Evolutionary conservation across 2,888 invertebrate genomes (phyloP).

Genomic region (Lithophane semibrunnea): DNA sequence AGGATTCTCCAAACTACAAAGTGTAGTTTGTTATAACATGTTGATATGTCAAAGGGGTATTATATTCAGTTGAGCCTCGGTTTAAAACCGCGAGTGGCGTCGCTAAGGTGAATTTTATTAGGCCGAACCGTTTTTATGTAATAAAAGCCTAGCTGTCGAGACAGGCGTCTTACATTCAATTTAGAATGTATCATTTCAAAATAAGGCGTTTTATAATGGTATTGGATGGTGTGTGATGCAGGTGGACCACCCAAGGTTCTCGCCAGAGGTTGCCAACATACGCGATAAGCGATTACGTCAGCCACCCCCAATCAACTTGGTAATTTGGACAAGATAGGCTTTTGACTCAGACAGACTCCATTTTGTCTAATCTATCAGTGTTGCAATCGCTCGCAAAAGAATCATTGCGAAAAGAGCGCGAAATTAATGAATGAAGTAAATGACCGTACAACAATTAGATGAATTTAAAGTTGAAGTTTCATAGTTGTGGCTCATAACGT

Average conservation of each 20-base stretch:
- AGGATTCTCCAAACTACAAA: conserved; percentile 9
- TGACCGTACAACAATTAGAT: conserved; percentile 41
- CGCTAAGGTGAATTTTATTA: conserved; percentile 52
- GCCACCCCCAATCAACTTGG: conserved; percentile 42
- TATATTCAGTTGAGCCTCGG: conserved; percentile 27
- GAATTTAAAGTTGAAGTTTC: conserved; percentile 48
- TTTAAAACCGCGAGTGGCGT: conserved; percentile 10
- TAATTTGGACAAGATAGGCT: conserved; percentile 46
- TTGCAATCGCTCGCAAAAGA: conserved; percentile 45
- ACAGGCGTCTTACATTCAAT: conserved; percentile 15
- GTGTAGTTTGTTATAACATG: conserved; percentile 22
- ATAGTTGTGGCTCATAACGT: conserved; percentile 47
- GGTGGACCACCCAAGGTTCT: conserved; percentile 29
- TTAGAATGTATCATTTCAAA: conserved; percentile 44
- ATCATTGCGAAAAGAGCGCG: conserved; percentile 40
- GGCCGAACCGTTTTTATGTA: conserved; percentile 41
- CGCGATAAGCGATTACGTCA: conserved; percentile 58
- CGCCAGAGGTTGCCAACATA: conserved; percentile 18
- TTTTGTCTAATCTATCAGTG: conserved; percentile 38
- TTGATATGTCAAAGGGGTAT: conserved; percentile 18
- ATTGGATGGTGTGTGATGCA: conserved; percentile 10
- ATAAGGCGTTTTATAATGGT: conserved; percentile 8
- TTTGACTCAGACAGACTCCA: conserved; percentile 37
- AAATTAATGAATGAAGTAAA: conserved; percentile 56
- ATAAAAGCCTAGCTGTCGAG: conserved; percentile 11